These are phyloP conservation scores for Ganaspis sp. DNA, from an alignment of 1,140 invertebrate species.

Conservation along the genomic window DNA sequence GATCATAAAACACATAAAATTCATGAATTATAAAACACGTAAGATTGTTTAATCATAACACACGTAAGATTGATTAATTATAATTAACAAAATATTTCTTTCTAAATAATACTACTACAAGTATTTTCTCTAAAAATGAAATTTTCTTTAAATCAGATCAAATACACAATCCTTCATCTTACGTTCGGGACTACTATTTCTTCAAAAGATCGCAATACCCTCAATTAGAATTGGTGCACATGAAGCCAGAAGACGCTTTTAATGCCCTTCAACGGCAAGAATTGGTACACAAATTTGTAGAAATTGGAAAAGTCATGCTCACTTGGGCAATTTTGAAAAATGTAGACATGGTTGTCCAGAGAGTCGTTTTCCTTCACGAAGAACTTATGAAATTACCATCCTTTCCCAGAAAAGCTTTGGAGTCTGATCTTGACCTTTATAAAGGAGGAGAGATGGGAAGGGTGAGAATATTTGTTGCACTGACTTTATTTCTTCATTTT, in stretches of 20 bases:
- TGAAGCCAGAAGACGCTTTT: slow-evolving; percentile 94
- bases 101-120: no score
- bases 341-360: slow-evolving; percentile 94
- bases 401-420: slow-evolving; percentile 98
- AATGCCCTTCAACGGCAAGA: slow-evolving; percentile 95
- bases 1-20: not conserved
- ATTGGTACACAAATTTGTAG: slow-evolving; percentile 95
- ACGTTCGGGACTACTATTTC: slow-evolving; percentile 98
- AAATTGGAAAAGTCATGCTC: slow-evolving; percentile 95
- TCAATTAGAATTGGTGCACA: slow-evolving; percentile 94
- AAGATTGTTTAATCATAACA: no score
- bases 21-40: no score
- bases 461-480: slow-evolving; percentile 75
- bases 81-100: no score
- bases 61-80: no score
- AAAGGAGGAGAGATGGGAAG: slow-evolving; percentile 93
- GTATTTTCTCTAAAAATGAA: slow-evolving; percentile 10
- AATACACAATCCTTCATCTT: slow-evolving; percentile 95
- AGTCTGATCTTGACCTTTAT: slow-evolving; percentile 96
- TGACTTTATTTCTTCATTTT: no score
- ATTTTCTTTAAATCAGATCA: slow-evolving; percentile 81
- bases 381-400: slow-evolving; percentile 99
- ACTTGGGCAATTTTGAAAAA: slow-evolving; percentile 94
- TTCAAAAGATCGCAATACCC: slow-evolving; percentile 99
- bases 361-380: slow-evolving; percentile 98